Evolutionary conservation across 2,113 vertebrate species (phyloP), one percentile per base, ranked within the genome.

Genomic region (Coptodon bakossiorum): DNA sequence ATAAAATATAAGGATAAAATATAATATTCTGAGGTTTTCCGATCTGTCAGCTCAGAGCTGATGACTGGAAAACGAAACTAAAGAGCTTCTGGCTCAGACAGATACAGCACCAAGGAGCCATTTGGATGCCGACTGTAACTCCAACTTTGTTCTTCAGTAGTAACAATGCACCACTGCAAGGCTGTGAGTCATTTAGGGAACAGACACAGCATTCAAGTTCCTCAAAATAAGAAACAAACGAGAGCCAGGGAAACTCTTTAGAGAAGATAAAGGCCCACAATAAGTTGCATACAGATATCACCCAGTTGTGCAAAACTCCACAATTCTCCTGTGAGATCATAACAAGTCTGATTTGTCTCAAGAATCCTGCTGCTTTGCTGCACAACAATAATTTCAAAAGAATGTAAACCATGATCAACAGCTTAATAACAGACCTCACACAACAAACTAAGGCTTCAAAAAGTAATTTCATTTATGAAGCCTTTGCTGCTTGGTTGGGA

Each of bases 311-410:
- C 73, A 78, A 50, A 78, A 19, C 16, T 78, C 27, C 73, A 78
- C 27, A 50, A 50, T 0, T 31, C 3, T 24, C 53, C 22, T 78
- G 48, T 50, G 43, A 48, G 43, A 29, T 76, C 43, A 29, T 7
- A 48, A 76, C 24, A 9, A 29, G 40, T 48, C 40, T 19, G 40
- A 76, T 29, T 76, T 48, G 68, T 73, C 66, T 71, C 22, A 27
- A 45, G 22, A 27, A 73, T 27, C 9, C 68, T 29, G 43, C 71
- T 50, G 24, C 10, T 78, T 78, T 31, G 24, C 10, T 50, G 27
- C 45, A 78, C 43, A 78, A 3, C 14, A 0, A 1, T n/a, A 50
- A 9, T 1, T 31, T 78, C 0, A 78, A 31, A 78, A 31, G 16
- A 31, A 29, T 50, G 24, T 19, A 76, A 73, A 76, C 7, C 16